Evolutionary conservation across 2,888 invertebrate species (phyloP), one percentile per base, ranked within the genome.

Genomic region (Cheilosia vulpina): DNA sequence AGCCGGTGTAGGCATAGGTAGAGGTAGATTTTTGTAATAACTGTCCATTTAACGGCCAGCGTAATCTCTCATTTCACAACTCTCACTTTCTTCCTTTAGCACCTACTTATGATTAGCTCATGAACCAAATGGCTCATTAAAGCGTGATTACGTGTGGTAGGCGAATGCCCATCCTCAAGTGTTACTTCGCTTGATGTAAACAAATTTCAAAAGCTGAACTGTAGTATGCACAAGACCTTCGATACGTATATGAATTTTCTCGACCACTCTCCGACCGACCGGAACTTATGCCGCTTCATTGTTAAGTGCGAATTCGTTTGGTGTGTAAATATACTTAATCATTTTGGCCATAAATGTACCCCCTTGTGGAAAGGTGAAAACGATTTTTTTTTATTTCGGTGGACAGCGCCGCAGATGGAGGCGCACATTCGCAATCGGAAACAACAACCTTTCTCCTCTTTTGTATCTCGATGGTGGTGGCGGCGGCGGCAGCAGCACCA

Each of bases 71-170:
- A 83, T 68, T 83, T 83, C 66, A 78, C 83, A 68, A 68, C 69
- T 80, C 79, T 84, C 53, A 84, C 84, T 84, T 84, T 84, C 84
- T 84, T 84, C 84, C 84, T 71, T 79, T 75, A 62, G 75, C 84
- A 84, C 79, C 84, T 78, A 73, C 68, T 68, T 63, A 68, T 31
- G 62, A 83, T 72, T 62, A 57, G 60, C 71, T 72, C 71, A 72
- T 66, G 66, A 72, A 47, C 60, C 66, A 72, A 83, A 83, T 83
- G 72, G 83, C 78, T 83, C 83, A 83, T 83, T 83, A 83, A 76
- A 57, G 34, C 43, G 27, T 60, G 60, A 72, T 83, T 83, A 83
- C 78, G 78, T 78, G 27, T 72, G 47, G n/a, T 4, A 55, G 45
- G 52, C 65, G 69, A 57, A 58, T 57, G 60, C 17, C 53, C 73